Percentiles rank a stretch among this genome's conserved stretches.
phyloP scores from a whole-genome alignment of 2,888 invertebrate genomes.

The Limenitis arthemis region DNA sequence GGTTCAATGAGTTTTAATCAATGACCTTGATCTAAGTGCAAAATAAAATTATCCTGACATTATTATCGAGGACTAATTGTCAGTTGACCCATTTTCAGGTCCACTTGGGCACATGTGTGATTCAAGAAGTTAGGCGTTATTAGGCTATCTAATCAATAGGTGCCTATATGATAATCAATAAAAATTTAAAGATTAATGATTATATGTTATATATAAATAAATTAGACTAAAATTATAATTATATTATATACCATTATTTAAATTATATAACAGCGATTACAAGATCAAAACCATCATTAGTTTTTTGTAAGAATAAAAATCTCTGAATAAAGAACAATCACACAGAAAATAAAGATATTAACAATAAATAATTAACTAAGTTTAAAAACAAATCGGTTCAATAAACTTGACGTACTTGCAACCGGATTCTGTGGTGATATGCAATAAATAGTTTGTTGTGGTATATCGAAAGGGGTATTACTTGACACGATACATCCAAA shows the following conservation, averaged over 20 bases:
- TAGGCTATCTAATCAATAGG: neutral
- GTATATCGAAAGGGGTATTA: neutral
- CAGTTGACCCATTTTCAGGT: conserved; percentile 49
- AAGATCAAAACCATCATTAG: neutral
- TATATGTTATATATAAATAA: no score
- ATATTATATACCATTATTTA: neutral
- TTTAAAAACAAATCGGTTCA: conserved; percentile 13
- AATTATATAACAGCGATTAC: neutral
- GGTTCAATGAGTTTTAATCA: neutral
- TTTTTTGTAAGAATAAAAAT: neutral
- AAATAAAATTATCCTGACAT: conserved; percentile 48
- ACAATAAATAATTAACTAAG: neutral
- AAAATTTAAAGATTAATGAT: neutral
- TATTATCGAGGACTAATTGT: conserved; percentile 52
- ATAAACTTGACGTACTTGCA: conserved; percentile 11
- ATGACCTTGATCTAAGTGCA: conserved; percentile 13
- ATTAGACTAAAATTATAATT: neutral
- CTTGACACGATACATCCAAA: neutral
- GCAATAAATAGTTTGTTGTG: conserved; percentile 4
- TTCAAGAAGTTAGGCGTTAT: conserved; percentile 13
- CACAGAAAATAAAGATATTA: neutral
- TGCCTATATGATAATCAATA: neutral
- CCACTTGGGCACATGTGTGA: conserved; percentile 20
- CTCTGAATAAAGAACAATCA: neutral
- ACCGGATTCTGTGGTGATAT: conserved; percentile 13